Base-by-base conservation (phyloP, 2,888 invertebrate genomes). In the Tiliacea aurago region DNA sequence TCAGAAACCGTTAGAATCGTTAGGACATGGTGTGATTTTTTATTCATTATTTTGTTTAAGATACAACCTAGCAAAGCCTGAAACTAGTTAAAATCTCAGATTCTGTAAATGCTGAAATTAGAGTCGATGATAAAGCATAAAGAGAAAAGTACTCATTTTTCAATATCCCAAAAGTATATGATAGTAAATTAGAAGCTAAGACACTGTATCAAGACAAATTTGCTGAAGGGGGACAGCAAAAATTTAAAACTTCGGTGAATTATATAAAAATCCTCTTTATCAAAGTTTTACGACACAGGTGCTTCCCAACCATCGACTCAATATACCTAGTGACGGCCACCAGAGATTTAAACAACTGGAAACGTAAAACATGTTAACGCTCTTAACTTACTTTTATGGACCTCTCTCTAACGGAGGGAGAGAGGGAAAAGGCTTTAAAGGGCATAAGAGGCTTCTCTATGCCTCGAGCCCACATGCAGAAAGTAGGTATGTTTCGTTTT, bases 231-330 rank as follows among this genome's bases (percentile, higher is more conserved):
- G 64, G 49, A 63, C 66, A 68, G 56, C 49, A 70, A 71, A 51
- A 71, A 73, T 61, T 63, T 70, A 75, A 85, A 87, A 86, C 74
- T 84, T 88, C 65, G 74, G 70, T 67, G 80, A 87, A 90, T 90
- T 91, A 91, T 91, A 89, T 80, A 88, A 88, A 90, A 89, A 90
- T 89, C 84, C 84, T 83, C 88, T 89, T 90, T 87, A 89, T 85
- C 87, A 87, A 91, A 91, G 88, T 92, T 92, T 87, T 77, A 80
- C 80, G 87, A 79, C 88, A 81, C 91, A 91, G 91, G 90, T 92
- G 91, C 86, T 89, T 84, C 80, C 74, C 70, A 77, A 73, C 78
- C 81, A 85, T 78, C 80, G 76, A 89, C 86, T 87, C 89, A 87
- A 90, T 89, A 87, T 83, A 87, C 84, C 78, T 80, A 84, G 77